Evolutionary conservation across 1,140 invertebrate genomes (phyloP).

Genomic region (Scylla paramamosain): DNA sequence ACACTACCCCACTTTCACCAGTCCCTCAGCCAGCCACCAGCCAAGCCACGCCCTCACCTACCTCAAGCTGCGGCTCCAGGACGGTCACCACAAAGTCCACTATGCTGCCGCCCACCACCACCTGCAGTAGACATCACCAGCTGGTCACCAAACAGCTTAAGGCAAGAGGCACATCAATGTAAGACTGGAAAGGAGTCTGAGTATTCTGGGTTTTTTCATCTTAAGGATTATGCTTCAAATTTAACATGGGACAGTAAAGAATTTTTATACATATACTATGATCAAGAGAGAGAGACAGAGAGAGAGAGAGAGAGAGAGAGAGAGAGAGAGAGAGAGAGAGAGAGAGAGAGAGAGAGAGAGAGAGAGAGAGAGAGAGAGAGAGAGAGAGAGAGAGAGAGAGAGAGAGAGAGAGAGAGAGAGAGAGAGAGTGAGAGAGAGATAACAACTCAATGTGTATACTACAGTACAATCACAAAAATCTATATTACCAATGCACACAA

Average conservation of each 20-base stretch:
- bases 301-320: too few species aligned
- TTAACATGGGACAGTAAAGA: too few species aligned
- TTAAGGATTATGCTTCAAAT: neutral
- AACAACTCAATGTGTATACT: neutral
- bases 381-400: too few species aligned
- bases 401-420: too few species aligned
- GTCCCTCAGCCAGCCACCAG: too few species aligned
- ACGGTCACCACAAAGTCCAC: constrained; percentile 88
- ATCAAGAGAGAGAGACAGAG: neutral
- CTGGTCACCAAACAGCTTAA: neutral
- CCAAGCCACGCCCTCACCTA: constrained; percentile 81
- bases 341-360: too few species aligned
- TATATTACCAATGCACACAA: too few species aligned
- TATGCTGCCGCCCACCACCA: constrained; percentile 91
- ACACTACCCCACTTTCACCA: too few species aligned
- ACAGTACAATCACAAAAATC: too few species aligned
- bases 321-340: too few species aligned
- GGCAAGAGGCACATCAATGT: neutral
- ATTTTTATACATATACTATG: too few species aligned
- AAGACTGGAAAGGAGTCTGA: neutral
- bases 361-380: too few species aligned
- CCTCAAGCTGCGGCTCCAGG: constrained; percentile 85
- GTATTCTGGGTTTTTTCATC: neutral
- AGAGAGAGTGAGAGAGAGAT: neutral
- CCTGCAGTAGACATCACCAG: constrained; percentile 81